A percentile compares a stretch with the other conserved stretches of the same genome.
Conservation (phyloP, 1,140 invertebrate species). For the Coptotermes formosanus region DNA sequence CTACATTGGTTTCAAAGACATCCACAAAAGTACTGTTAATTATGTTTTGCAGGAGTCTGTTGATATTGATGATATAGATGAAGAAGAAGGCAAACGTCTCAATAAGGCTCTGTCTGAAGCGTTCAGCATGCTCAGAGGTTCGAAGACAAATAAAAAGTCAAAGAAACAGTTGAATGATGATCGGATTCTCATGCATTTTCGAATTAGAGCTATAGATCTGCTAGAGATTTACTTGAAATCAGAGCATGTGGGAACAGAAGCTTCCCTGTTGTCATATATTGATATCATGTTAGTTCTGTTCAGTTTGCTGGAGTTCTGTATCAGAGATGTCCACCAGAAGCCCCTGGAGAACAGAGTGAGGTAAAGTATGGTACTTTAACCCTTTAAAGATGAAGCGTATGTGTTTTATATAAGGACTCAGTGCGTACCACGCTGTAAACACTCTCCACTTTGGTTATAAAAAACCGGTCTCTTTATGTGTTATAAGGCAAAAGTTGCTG, state of each 20-base stretch:
- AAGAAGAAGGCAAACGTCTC: slow-evolving; percentile 70
- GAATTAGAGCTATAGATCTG: slow-evolving; percentile 67
- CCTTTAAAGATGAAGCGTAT: no score
- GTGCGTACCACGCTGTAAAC: no score
- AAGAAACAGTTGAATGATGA: slow-evolving; percentile 64
- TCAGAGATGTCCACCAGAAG: slow-evolving; percentile 64
- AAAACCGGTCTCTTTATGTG: no score
- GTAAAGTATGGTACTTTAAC: slow-evolving; percentile 3
- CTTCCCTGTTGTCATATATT: slow-evolving; percentile 62
- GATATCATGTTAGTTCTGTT: slow-evolving; percentile 66
- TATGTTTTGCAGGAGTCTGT: slow-evolving; percentile 56
- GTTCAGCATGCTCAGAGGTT: slow-evolving; percentile 60
- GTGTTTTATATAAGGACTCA: no score
- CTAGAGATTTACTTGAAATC: slow-evolving; percentile 58
- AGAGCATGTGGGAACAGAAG: slow-evolving; percentile 55
- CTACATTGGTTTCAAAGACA: not conserved
- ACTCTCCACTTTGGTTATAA: no score
- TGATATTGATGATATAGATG: slow-evolving; percentile 72
- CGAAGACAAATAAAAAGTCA: slow-evolving; percentile 49
- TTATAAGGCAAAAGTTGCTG: no score
- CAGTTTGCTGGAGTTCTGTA: slow-evolving; percentile 62
- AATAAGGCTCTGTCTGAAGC: slow-evolving; percentile 67
- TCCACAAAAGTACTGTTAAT: not conserved
- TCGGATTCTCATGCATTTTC: slow-evolving; percentile 65
- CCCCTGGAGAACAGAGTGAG: slow-evolving; percentile 62